Base-by-base conservation (phyloP, 2,888 invertebrate species). In the Exocentrus adspersus region DNA sequence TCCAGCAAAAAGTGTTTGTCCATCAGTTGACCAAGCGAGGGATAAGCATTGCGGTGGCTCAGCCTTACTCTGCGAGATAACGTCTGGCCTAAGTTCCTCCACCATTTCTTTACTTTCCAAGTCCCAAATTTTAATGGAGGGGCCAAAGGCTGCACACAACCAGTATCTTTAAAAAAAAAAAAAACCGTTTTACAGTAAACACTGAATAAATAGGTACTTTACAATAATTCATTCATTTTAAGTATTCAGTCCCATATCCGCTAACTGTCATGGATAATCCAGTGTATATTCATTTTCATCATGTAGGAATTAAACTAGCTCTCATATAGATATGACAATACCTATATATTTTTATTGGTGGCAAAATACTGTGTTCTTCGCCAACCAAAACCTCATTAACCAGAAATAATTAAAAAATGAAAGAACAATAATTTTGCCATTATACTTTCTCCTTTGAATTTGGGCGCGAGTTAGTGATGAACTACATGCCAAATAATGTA, bases 81-180 rank as follows among this genome's bases (percentile, higher is more conserved):
- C 94, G 80, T 98, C 98, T n/a, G 97, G 96, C 80, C 92, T 91
- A 72, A 99, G 89, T 84, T 99, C 98, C 84, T 99, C 98, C 73
- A 99, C 98, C 89, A 98, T 95, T 83, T 97, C 95, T 88, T 99
- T 99, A 86, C 95, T 97, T 86, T 99, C 98, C 84, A 99, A 88
- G 87, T 99, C 98, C 98, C 98, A 99, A 82, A 99, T 98, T 86
- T 97, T 98, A 83, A 99, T 98, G 76, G 93, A 93, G 70, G 97
- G 95, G 77, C 98, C 98, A 79, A 95, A 98, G 17, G 99, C 99
- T 80, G 98, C 99, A 84, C 99, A 99, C 71, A 99, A 89, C 99
- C 99, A 99, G 82, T 99, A 99, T 81, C 82, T 82, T 54, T 1
- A 77, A 72, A 51, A 62, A 52, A 16, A 2, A 46, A 53, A 60